phyloP scores from a whole-genome alignment of 2,888 invertebrate species.

The Elmis aenea region DNA sequence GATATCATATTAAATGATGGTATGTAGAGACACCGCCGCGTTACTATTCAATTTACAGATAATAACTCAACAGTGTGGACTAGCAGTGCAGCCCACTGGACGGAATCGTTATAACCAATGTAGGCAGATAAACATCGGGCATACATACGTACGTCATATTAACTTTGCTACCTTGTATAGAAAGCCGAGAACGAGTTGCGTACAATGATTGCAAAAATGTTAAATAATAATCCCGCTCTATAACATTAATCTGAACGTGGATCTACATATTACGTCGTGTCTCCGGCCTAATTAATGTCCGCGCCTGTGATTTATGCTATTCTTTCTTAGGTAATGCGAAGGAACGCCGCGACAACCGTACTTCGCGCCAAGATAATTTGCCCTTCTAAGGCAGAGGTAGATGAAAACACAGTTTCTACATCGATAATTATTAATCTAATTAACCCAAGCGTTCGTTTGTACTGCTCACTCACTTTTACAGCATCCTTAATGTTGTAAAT shows the following conservation, averaged over 20 bases:
- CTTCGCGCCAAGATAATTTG: slow-evolving; percentile 28
- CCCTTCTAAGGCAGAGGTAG: slow-evolving; percentile 25
- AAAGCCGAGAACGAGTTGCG: slow-evolving; percentile 19
- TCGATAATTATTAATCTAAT: too few relatives aligned
- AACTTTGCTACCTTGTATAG: slow-evolving; percentile 28
- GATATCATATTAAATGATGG: too few relatives aligned
- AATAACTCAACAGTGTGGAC: neutral
- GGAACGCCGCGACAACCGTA: slow-evolving; percentile 22
- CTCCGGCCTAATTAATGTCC: slow-evolving; percentile 46
- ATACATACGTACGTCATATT: slow-evolving; percentile 29
- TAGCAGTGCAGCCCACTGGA: slow-evolving; percentile 4
- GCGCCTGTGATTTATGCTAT: slow-evolving; percentile 43
- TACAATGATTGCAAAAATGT: slow-evolving; percentile 23
- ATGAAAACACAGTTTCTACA: slow-evolving; percentile 18
- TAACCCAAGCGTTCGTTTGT: too few relatives aligned
- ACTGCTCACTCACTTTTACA: too few relatives aligned
- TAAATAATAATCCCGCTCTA: slow-evolving; percentile 30
- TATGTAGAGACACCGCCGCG: neutral
- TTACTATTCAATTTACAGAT: neutral
- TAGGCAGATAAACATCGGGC: slow-evolving; percentile 26
- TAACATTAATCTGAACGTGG: slow-evolving; percentile 41
- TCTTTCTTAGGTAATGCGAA: slow-evolving; percentile 30
- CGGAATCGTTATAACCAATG: slow-evolving; percentile 11
- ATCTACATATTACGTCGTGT: slow-evolving; percentile 45
- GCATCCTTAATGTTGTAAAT: too few relatives aligned